Evolutionary conservation across 2,797 vertebrate species (phyloP).

Genomic region (Lutjanus campechanus): DNA sequence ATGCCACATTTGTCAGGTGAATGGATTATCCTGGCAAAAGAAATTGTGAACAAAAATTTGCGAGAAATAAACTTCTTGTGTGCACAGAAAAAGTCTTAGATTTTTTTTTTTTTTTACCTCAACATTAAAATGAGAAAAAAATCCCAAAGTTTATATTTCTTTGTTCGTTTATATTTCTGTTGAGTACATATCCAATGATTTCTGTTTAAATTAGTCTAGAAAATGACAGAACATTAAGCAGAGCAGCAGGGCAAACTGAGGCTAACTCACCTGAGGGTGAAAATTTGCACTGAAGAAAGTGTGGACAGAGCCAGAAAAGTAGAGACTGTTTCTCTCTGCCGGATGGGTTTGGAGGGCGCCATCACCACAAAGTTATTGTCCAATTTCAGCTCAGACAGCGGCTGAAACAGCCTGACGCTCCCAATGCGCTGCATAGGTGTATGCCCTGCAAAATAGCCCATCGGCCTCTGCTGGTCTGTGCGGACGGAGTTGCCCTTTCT

Average conservation of each 20-base stretch:
- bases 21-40: too few relatives aligned
- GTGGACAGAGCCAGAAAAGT: slow-evolving; percentile 89
- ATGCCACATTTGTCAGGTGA: too few relatives aligned
- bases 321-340: slow-evolving; percentile 91
- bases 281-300: slow-evolving; percentile 91
- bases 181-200: not conserved
- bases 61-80: too few relatives aligned
- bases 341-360: slow-evolving; percentile 91
- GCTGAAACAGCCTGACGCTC: slow-evolving; percentile 88
- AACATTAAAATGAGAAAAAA: too few relatives aligned
- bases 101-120: too few relatives aligned
- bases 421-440: slow-evolving; percentile 92
- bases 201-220: slow-evolving; percentile 8
- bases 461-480: slow-evolving; percentile 83
- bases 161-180: not conserved
- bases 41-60: too few relatives aligned
- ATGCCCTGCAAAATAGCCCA: slow-evolving; percentile 83
- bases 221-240: not conserved
- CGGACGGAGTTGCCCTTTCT: slow-evolving; percentile 87
- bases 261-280: slow-evolving; percentile 91
- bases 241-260: slow-evolving; percentile 19
- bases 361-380: slow-evolving; percentile 91
- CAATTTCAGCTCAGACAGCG: slow-evolving; percentile 89
- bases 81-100: too few relatives aligned
- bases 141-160: too few relatives aligned